Evolutionary conservation across 1,140 invertebrate genomes (phyloP), one percentile per base, ranked within the genome.

Genomic region (Nasonia longicornis): DNA sequence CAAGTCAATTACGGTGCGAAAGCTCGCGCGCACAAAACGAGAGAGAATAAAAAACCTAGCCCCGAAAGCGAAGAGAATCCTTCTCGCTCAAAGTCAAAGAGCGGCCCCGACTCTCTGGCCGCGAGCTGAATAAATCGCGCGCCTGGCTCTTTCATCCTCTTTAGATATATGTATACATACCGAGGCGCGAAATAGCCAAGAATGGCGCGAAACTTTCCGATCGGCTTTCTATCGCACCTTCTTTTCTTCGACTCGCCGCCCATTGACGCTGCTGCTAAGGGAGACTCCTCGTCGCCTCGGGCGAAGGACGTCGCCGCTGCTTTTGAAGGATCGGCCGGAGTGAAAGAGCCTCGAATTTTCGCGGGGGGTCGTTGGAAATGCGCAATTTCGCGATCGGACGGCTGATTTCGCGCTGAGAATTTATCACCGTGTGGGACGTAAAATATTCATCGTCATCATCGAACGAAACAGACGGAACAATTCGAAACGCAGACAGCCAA

Each of bases 41-140:
- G 52, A n/a, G 52, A 20, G 52, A 58, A 58, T 58, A 58, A 58
- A 58, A 58, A 58, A 20, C 16, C 20, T 58, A 7, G 2, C 0
- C 52, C 45, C 45, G 52, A 58, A 58, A 35, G 31, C 31, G 66
- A 35, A 35, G 26, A 69, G 31, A 69, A 69, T 69, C 16, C 26
- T 69, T 69, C 31, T 69, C 52, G 26, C 66, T 69, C 66, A 69
- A 69, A 69, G 66, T 69, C 66, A 69, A 69, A 69, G 31, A 69
- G 26, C 26, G 26, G 26, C 26, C 66, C 11, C 26, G 14, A 6
- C 26, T 11, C 26, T 11, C n/a, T 11, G n/a, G 69, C 10, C 35
- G 35, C 31, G 70, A n/a, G 70, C 20, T 71, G 38, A 71, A 71
- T 71, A 71, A 71, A 71, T 71, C 70, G 70, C 35, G 69, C 16